These are phyloP conservation scores for Sipunculus nudus DNA, from an alignment of 2,888 invertebrate genomes.

Conservation along the genomic window DNA sequence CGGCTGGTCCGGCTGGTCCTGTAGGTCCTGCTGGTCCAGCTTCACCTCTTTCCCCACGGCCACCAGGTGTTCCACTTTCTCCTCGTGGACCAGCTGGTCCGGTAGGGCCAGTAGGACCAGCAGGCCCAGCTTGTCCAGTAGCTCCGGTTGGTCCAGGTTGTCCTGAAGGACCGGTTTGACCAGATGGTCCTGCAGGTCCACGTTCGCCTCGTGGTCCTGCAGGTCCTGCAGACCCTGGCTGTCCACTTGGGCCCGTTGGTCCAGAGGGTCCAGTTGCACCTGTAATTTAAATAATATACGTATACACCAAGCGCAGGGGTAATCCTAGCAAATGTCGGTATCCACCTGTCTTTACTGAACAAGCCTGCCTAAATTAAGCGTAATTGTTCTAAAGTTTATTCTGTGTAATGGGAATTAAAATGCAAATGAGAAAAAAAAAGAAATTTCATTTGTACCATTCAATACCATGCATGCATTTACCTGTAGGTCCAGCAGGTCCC, in stretches of 20 bases:
- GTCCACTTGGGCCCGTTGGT: conserved; percentile 3
- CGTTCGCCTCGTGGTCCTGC: conserved; percentile 17
- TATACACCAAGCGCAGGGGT: too few species aligned
- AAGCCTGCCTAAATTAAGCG: too few species aligned
- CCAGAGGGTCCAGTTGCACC: conserved; percentile 23
- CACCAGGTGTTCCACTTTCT: conserved; percentile 18
- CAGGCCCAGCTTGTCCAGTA: conserved; percentile 28
- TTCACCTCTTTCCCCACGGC: conserved; percentile 1
- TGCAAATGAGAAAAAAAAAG: too few species aligned
- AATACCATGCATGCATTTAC: too few species aligned
- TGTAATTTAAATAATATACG: too few species aligned
- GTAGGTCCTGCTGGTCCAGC: neutral
- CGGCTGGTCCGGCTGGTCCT: conserved; percentile 1
- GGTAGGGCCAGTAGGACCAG: conserved; percentile 15
- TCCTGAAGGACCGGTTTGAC: conserved; percentile 27
- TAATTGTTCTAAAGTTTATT: too few species aligned
- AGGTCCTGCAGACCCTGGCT: conserved; percentile 9
- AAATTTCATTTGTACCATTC: too few species aligned
- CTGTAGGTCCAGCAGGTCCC: conserved; percentile 25
- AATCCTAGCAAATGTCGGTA: too few species aligned
- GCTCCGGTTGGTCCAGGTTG: conserved; percentile 25
- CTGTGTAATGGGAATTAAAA: too few species aligned
- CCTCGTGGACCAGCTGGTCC: conserved; percentile 19
- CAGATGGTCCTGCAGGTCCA: neutral
- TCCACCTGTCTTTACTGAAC: too few species aligned